Base-by-base conservation (phyloP, 2,797 vertebrate genomes). In the Hyperoplus immaculatus region DNA sequence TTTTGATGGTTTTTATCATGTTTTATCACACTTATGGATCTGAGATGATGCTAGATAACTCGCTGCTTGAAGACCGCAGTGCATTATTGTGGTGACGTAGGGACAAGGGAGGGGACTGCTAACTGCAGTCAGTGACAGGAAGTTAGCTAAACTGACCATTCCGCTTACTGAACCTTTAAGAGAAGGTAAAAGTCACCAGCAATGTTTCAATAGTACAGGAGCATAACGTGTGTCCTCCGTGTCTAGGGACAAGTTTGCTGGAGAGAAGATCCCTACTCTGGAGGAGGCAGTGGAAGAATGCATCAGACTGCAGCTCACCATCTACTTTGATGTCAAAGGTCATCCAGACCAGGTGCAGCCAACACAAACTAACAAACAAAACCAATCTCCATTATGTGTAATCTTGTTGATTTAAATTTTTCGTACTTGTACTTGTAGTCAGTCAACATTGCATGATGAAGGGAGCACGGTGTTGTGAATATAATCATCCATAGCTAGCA, bases 241-340 rank as follows among this genome's bases (percentile, higher is more conserved):
- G 46, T 77, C 59, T 72, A 96, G 98, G 90, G 94, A 94, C 21
- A 93, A 90, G 71, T 99, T 97, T 91, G 94, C 82, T 4, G 93
- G 89, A 54, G 97, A 99, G 93, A 99, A 95, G 90, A 91, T 99
- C 29, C 98, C 98, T 0, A 98, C 97, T 8, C 91, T 99, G 86
- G 93, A 94, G 88, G 97, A 98, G 90, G 98, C 97, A 0, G 95
- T 99, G 71, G 83, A 95, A 87, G 97, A 99, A 84, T 96, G 95
- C 78, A 89, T 99, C 84, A 93, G 76, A 70, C 91, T 89, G 82
- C 93, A 98, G 85, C 96, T 99, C 69, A 95, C 81, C 38, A 95
- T 99, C 88, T 99, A 97, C 93, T 99, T 99, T 9, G 98, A 99
- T 88, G 96, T 99, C 89, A 99, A 99, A 96, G 96, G 98, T 92